Evolutionary conservation across 2,113 vertebrate species (phyloP), one percentile per base, ranked within the genome.

Genomic region (Tachycineta bicolor): DNA sequence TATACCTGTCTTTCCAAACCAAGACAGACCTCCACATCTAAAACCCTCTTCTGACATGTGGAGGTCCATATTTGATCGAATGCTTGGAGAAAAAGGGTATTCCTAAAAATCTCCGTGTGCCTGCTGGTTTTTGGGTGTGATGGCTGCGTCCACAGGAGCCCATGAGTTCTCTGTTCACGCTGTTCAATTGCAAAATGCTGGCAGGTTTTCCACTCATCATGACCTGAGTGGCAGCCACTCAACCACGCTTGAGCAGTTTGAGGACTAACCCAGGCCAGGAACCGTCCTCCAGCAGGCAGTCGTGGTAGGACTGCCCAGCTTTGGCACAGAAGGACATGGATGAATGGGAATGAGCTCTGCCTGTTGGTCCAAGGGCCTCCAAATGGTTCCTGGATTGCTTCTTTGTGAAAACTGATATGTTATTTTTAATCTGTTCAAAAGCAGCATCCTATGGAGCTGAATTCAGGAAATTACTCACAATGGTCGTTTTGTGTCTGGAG

Each of bases 71-170:
- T 4, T 19, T 33, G n/a, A 37, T 37, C 24, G 46, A 28, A 53
- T 14, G 24, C 31, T 39, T 39, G 19, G 33, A 37, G 23, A 14
- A 43, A 41, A 55, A 64, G 6, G 4, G 5, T 21, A 1, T 55
- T 3, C 1, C 49, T 16, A n/a, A 11, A 60, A 83, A 49, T 50
- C 10, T 2, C 0, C 4, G 5, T 6, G 29, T 44, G 16, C 43
- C 43, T 44, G 37, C 37, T 37, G 37, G 37, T 37, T 37, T 37
- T 37, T 31, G 7, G 65, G 29, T 33, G 8, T 18, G 52, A 29
- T 0, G 55, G 50, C 39, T 53, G 34, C 41, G 7, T 29, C 39
- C 8, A 2, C 18, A 37, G 22, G 50, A 49, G 50, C 17, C 50
- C 2, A 1, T 6, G 29, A 83, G 16, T 11, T 5, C 47, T 78